Percentiles rank a stretch among this genome's conserved stretches.
Conservation (phyloP, 2,113 vertebrate species). For the Pluvialis apricaria region DNA sequence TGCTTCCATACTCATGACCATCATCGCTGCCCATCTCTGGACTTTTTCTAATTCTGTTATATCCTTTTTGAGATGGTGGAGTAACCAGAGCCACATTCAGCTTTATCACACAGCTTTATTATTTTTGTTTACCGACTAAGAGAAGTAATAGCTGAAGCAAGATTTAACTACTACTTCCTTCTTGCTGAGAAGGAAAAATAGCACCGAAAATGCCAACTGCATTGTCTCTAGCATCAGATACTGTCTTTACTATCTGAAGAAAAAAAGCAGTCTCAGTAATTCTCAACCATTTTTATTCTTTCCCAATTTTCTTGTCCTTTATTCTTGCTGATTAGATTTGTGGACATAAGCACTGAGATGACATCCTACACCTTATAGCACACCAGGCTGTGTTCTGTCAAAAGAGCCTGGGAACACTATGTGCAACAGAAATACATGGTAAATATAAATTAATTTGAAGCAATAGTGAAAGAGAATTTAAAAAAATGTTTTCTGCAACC, state of each 20-base stretch:
- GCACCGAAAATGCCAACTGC: background rate
- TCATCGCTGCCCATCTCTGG: background rate
- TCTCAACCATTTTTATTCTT: background rate
- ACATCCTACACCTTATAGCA: background rate
- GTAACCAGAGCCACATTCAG: background rate
- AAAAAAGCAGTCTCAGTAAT: no score
- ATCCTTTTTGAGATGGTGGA: background rate
- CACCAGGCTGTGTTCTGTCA: background rate
- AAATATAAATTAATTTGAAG: background rate
- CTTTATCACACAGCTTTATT: background rate
- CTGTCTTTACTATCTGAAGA: background rate
- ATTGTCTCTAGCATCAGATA: background rate
- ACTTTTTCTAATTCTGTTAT: background rate
- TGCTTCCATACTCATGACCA: background rate
- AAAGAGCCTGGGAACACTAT: background rate
- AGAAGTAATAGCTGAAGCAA: background rate
- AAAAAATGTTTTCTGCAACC: background rate
- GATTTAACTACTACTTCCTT: background rate
- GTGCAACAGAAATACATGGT: background rate
- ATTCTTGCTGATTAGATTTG: background rate
- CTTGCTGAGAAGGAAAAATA: background rate
- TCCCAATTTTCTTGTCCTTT: background rate
- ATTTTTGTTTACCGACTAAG: background rate
- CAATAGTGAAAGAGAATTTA: background rate
- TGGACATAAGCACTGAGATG: background rate